A percentile compares a stretch with the other conserved stretches of the same genome.
phyloP scores from a whole-genome alignment of 2,797 vertebrate species.

The Loriculus beryllinus region DNA sequence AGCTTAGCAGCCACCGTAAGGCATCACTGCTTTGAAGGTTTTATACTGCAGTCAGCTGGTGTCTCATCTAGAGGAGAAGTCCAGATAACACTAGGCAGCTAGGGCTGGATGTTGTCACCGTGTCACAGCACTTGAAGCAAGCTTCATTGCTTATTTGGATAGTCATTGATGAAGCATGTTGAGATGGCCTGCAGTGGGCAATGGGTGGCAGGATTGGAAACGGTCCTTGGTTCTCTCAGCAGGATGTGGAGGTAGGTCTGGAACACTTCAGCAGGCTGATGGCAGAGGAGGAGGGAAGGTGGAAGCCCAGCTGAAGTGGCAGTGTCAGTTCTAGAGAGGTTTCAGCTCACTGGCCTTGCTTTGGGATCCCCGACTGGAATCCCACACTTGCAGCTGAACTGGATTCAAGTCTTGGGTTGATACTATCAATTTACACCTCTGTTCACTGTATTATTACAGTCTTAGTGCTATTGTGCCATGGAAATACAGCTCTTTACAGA shows the following conservation, averaged over 20 bases:
- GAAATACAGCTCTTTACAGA: neutral
- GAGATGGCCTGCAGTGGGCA: neutral
- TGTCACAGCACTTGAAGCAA: neutral
- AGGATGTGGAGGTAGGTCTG: neutral
- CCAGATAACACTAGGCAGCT: neutral
- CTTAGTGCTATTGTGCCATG: neutral
- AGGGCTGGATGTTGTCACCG: neutral
- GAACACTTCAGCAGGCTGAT: neutral
- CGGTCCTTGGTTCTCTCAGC: neutral
- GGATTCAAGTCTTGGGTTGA: neutral
- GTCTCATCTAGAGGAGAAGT: neutral
- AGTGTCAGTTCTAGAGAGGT: neutral
- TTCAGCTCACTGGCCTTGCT: neutral
- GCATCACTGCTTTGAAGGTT: neutral
- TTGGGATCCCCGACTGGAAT: neutral
- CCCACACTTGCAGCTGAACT: neutral
- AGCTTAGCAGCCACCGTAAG: neutral
- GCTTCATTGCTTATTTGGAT: neutral
- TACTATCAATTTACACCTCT: neutral
- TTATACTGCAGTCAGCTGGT: neutral
- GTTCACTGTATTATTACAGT: neutral
- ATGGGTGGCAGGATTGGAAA: neutral
- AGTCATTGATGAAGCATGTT: neutral
- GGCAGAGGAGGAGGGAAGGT: neutral
- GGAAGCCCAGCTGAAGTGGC: neutral